Evolutionary conservation across 2,888 invertebrate species (phyloP), one percentile per base, ranked within the genome.

Genomic region (Rugalucina vietnamica): DNA sequence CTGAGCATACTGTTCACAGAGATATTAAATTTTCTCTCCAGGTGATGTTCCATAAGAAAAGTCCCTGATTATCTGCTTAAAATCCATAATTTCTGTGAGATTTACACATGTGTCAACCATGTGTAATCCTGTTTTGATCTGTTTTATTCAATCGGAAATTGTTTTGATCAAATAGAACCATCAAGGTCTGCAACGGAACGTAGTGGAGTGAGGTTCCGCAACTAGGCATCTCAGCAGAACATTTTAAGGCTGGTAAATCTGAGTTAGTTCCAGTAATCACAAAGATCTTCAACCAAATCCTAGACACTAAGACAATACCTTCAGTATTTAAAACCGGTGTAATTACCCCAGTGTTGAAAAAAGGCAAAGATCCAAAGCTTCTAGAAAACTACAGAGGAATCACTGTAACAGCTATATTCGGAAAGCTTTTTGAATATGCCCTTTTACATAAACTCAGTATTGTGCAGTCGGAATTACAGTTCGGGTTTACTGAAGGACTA

Each of bases 351-450:
- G 60, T 76, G n/a, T 27, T 36, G 18, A 39, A 76, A 34, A 69
- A 69, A 39, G 65, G 65, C 24, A 76, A 76, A 29, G 39, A 39
- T 27, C 27, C 18, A 14, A 32, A 18, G n/a, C 36, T 32, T 8
- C 36, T 27, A 5, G 76, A 49, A 37, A 76, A 36, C 60, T 76
- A 76, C 57, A 21, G 76, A 34, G 76, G 76, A 2, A 76, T 76
- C n/a, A 43, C 54, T 29, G 76, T 76, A 12, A 76, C 76, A 2
- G 27, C 21, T 10, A 34, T 50, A 24, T 43, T 65, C 14, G 34
- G 37, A 37, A 76, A 76, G 34, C 14, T 76, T 18, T 65, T 65
- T 65, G 76, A 76, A 60, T 76, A 78, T 27, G 32, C 54, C 3
- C n/a, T 78, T 14, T 18, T 78, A 50, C 54, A 54, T 24, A 72